Conservation (phyloP, 2,113 vertebrate species). For the Plectropomus leopardus region DNA sequence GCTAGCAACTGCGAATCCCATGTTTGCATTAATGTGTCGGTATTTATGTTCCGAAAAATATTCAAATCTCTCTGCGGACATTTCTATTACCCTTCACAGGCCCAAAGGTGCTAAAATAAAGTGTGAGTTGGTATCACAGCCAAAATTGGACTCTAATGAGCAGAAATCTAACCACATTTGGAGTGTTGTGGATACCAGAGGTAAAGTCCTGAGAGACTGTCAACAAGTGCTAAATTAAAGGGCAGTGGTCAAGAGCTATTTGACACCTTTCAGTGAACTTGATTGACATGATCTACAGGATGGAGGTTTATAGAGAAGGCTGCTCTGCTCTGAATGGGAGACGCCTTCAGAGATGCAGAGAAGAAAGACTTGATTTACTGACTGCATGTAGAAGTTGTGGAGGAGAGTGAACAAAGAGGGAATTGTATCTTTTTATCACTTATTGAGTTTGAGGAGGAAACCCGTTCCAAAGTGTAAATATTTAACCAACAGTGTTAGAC, state of each 20-base stretch:
- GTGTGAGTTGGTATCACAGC: background rate
- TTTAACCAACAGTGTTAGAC: constrained; percentile 27
- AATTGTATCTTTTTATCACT: constrained; percentile 34
- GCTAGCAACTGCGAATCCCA: constrained; percentile 20
- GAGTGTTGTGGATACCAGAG: background rate
- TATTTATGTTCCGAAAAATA: constrained; percentile 27
- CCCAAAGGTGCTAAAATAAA: constrained; percentile 26
- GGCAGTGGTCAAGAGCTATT: constrained; percentile 17
- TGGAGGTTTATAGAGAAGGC: constrained; percentile 16
- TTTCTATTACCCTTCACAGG: constrained; percentile 4
- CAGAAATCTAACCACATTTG: constrained; percentile 23
- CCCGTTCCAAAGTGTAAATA: constrained; percentile 39
- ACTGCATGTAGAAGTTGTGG: constrained; percentile 6
- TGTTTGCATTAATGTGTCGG: constrained; percentile 31
- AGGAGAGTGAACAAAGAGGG: constrained; percentile 31
- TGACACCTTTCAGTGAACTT: constrained; percentile 33
- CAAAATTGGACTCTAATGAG: constrained; percentile 37
- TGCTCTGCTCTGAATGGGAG: background rate
- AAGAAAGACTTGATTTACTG: constrained; percentile 34
- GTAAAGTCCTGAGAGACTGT: constrained; percentile 26
- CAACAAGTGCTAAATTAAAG: constrained; percentile 56
- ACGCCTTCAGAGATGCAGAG: constrained; percentile 2
- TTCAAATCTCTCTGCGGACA: background rate
- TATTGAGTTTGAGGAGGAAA: constrained; percentile 16
- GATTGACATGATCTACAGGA: constrained; percentile 22